Base-by-base conservation (phyloP, 2,113 vertebrate genomes). In the Aspiorhynchus laticeps region DNA sequence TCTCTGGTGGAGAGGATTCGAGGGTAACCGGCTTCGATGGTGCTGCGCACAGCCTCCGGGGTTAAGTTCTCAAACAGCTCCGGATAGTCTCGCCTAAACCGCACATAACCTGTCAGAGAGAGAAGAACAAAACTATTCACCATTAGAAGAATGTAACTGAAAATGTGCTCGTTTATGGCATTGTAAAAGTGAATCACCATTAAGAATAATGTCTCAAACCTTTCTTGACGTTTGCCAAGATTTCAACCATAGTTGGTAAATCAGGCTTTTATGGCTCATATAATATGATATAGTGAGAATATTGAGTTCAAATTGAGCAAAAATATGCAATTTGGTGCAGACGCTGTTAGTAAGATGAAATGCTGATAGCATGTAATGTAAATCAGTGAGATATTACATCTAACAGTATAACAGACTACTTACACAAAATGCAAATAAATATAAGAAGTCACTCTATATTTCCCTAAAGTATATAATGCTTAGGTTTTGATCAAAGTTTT, bases 61-160 rank as follows among this genome's bases (percentile, higher is more conserved):
- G 96, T 97, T 90, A 99, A 93, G 92, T 97, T 96, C 89, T 98
- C 94, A 0, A 99, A 99, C 80, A 99, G 96, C 90, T 99, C 98
- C 0, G 98, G 97, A 77, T 98, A 97, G 88, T 98, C 97, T 93
- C 96, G 96, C 73, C 98, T 96, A 92, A 99, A 99, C 77, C 94
- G 95, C 85, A 99, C 95, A 0, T 99, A 99, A 84, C 98, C 98
- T 99, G 87, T 5, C 43, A 43, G 53, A 56, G 31, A 3, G 38
- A 78, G 17, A 61, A 76, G 28, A 75, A n/a, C 21, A 59, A 73
- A 4, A 73, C 69, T n/a, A 2, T 24, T 73, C 69, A 38, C 3
- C 8, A 24, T 38, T 24, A 11, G 17, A 8, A 4, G 14, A 69
- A 69, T 33, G 31, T 24, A 36, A 38, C 1, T 36, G 33, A 71